Percentiles rank a stretch among this genome's conserved stretches.
phyloP scores from a whole-genome alignment of 2,888 invertebrate species.

The Cabera pusaria region DNA sequence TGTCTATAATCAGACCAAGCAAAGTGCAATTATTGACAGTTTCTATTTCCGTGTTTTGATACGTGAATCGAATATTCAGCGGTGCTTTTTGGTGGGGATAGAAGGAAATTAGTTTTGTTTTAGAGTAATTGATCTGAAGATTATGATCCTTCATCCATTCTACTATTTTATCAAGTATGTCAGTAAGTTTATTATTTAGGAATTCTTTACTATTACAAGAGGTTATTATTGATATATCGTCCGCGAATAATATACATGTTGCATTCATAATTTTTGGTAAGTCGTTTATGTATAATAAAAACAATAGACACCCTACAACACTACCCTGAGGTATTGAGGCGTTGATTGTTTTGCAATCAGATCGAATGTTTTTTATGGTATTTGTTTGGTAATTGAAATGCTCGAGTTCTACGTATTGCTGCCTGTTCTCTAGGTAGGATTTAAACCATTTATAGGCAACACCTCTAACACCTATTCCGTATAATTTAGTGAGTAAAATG shows the following conservation, averaged over 20 bases:
- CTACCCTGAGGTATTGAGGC: no score
- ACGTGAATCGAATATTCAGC: no score
- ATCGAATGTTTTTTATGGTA: no score
- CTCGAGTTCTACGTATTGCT: neutral
- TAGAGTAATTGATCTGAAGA: neutral
- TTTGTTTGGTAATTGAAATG: neutral
- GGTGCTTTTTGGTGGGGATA: no score
- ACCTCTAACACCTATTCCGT: conserved; percentile 3
- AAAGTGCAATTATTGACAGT: neutral
- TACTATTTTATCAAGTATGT: neutral
- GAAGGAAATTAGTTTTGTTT: no score
- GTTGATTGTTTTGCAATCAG: no score
- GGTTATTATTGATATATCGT: no score
- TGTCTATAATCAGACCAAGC: conserved; percentile 1
- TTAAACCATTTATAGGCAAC: conserved; percentile 1
- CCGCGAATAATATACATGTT: conserved; percentile 2
- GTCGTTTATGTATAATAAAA: no score
- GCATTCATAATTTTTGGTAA: neutral
- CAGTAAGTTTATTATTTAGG: neutral
- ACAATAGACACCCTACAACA: no score
- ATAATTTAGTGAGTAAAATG: conserved; percentile 2
- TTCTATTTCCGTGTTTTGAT: no score
- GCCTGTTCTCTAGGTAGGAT: conserved; percentile 2
- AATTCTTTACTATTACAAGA: no score
- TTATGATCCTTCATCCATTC: conserved; percentile 4